These are phyloP conservation scores for Cichladusa arquata DNA, from an alignment of 2,113 vertebrate genomes.

Conservation along the genomic window DNA sequence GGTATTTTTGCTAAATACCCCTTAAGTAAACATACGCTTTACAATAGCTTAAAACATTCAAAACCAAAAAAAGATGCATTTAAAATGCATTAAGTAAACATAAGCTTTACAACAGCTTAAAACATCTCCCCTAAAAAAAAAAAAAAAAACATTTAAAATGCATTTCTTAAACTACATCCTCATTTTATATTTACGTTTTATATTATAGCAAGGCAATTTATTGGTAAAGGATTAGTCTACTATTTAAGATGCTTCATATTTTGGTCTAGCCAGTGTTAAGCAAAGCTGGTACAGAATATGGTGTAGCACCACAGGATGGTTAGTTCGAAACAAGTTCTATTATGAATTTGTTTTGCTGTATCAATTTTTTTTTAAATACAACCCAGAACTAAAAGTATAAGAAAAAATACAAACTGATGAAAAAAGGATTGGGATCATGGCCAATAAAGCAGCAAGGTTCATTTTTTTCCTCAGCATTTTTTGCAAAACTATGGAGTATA, in stretches of 20 bases:
- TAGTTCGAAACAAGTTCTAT: background rate
- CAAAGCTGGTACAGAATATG: background rate
- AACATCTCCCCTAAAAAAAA: background rate
- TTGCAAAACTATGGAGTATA: background rate
- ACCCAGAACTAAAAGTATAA: background rate
- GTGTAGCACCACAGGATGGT: background rate
- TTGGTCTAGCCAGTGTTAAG: background rate
- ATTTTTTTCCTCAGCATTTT: background rate
- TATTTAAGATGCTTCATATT: background rate
- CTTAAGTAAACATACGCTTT: background rate
- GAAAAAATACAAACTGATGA: background rate
- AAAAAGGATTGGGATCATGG: background rate
- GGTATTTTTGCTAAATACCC: background rate
- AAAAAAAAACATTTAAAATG: background rate
- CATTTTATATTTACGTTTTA: background rate
- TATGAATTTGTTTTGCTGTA: background rate
- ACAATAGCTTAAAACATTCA: background rate
- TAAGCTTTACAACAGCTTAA: background rate
- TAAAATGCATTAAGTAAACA: background rate
- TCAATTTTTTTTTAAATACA: background rate
- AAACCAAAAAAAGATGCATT: background rate
- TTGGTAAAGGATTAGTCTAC: background rate
- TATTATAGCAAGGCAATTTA: background rate
- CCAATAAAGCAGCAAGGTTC: accelerated
- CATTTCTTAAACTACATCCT: background rate